Base-by-base conservation (phyloP, 2,113 vertebrate species). In the Oreochromis niloticus region DNA sequence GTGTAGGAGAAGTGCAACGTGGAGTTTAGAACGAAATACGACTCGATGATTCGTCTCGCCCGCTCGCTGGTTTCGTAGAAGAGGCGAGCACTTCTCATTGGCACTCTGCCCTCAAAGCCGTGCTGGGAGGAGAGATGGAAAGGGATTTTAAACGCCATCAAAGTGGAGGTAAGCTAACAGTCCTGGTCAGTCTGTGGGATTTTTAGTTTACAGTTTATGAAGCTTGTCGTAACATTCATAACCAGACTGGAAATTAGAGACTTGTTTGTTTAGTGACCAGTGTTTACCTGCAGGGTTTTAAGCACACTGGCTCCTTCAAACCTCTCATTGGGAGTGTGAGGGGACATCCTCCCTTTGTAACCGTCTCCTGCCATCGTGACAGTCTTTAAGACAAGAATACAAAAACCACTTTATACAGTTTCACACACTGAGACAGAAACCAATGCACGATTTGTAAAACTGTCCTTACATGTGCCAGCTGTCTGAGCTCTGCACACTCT, bases 1-100 rank as follows among this genome's bases (percentile, higher is more conserved):
- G 99, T 99, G 93, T 99, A 99, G 93, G 98, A 99, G 96, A 99
- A 99, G 92, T 99, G 98, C 57, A 99, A 95, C 0, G 98, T 99
- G 89, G 98, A 96, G 91, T 98, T 99, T 43, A 99, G 96, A 97
- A 96, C 95, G 95, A 99, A 99, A 93, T 99, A 99, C 22, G 99
- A 99, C 94, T 98, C 93, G 0, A 99, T 95, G 0, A 99, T 98
- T 84, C 93, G 95, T 61, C 98, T 96, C 2, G 97, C 98, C 91
- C 98, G 98, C 95, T 99, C 98, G 0, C 98, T 99, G 94, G 97
- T 94, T 4, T 99, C 97, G 0, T 99, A 99, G 92, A 99, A 99
- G 36, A 99, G 96, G 6, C 97, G 97, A 6, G 99, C 99, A 0
- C 98, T 98, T 88, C 91, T 96, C 94, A 99, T 95, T 0, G 98